Evolutionary conservation across 2,113 vertebrate genomes (phyloP).

Genomic region (Peromyscus leucopus): DNA sequence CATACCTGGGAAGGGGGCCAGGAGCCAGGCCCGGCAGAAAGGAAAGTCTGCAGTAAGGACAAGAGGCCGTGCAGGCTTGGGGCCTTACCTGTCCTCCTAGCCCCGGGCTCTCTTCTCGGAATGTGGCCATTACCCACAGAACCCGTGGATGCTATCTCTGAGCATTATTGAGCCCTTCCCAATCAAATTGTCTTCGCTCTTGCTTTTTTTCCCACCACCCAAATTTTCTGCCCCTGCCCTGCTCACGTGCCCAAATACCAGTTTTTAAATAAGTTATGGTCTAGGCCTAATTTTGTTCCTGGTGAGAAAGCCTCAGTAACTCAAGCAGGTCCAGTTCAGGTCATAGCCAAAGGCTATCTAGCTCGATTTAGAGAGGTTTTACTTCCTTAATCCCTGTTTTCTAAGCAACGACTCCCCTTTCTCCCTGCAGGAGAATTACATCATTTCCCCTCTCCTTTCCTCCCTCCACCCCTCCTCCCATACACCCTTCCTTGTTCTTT

Average conservation of each 20-base stretch:
- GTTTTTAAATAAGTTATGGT: constrained; percentile 28
- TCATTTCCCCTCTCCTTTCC: neutral
- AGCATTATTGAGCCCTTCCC: constrained; percentile 78
- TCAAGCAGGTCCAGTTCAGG: constrained; percentile 8
- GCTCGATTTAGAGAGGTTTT: constrained; percentile 21
- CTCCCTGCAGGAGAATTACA: neutral
- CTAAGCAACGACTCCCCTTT: neutral
- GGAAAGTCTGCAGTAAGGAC: neutral
- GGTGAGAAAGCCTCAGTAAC: neutral
- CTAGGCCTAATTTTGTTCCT: constrained; percentile 40
- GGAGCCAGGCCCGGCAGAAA: neutral
- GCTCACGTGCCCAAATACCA: neutral
- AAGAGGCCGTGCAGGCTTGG: neutral
- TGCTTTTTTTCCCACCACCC: neutral
- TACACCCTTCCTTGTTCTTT: neutral
- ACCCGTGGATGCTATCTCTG: constrained; percentile 87
- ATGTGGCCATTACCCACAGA: constrained; percentile 91
- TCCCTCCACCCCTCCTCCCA: neutral
- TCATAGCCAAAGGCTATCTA: constrained; percentile 33
- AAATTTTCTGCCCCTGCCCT: neutral
- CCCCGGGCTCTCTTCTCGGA: constrained; percentile 76
- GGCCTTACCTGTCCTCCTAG: constrained; percentile 2
- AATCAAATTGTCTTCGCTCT: constrained; percentile 12
- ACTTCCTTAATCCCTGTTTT: constrained; percentile 19
- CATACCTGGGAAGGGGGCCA: neutral